These are phyloP conservation scores for Danaus chrysippus DNA, from an alignment of 2,888 invertebrate genomes.

Conservation along the genomic window DNA sequence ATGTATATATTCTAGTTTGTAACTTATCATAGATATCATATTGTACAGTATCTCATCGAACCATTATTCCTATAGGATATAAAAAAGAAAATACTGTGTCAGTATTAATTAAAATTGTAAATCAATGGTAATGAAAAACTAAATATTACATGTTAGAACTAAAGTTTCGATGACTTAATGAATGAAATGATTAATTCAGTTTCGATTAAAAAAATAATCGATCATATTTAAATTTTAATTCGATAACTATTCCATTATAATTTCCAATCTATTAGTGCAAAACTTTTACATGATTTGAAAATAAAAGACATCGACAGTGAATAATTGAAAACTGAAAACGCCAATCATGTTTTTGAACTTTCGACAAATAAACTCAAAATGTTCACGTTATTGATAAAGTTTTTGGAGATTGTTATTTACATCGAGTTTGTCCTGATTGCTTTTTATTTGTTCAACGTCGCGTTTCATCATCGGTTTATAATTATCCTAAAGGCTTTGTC, in stretches of 20 bases:
- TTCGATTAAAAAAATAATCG: too few species aligned
- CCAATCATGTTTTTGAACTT: constrained; percentile 1
- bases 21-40: too few species aligned
- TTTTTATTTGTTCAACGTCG: constrained; percentile 4
- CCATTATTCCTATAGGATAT: too few species aligned
- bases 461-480: not conserved
- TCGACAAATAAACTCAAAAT: constrained; percentile 3
- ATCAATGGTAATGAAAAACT: too few species aligned
- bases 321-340: not conserved
- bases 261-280: not conserved
- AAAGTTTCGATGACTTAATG: too few species aligned
- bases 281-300: not conserved
- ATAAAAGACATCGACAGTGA: not conserved
- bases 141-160: too few species aligned
- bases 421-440: not conserved
- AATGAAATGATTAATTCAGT: too few species aligned
- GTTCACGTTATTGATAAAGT: not conserved
- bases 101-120: too few species aligned
- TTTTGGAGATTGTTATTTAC: constrained; percentile 3
- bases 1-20: not conserved
- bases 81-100: too few species aligned
- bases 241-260: not conserved
- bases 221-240: not conserved
- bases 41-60: too few species aligned
- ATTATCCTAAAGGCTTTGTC: not conserved